A percentile compares a stretch with the other conserved stretches of the same genome.
Evolutionary conservation across 2,888 invertebrate genomes (phyloP).

Genomic region (Scaptomyza tumidula): DNA sequence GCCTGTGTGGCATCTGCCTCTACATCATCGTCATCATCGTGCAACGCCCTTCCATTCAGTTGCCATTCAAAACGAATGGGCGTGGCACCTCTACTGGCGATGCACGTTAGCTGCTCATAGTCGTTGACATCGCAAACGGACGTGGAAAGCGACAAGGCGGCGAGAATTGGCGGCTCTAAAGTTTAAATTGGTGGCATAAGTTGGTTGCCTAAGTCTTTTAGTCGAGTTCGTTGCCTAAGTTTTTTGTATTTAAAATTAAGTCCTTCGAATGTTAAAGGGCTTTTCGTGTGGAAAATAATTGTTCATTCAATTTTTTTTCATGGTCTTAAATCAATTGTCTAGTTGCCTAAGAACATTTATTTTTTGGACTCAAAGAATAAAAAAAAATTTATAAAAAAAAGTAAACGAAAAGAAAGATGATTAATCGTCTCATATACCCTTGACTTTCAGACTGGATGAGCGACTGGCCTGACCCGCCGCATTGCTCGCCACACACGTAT

Average conservation of each 20-base stretch:
- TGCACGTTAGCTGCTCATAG: conserved; percentile 92
- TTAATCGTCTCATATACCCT: conserved; percentile 84
- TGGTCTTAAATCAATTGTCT: too few species aligned
- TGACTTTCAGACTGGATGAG: conserved; percentile 86
- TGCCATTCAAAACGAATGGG: conserved; percentile 88
- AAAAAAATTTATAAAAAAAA: conserved; percentile 14
- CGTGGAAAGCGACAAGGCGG: conserved; percentile 80
- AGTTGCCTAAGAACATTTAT: conserved; percentile 22
- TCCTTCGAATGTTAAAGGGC: too few species aligned
- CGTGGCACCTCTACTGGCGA: conserved; percentile 90
- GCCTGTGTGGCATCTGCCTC: conserved; percentile 72
- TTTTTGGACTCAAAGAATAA: conserved; percentile 12
- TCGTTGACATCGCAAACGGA: conserved; percentile 86
- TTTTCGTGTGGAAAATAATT: too few species aligned
- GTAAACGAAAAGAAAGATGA: background rate
- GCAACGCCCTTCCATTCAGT: conserved; percentile 65
- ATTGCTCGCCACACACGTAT: conserved; percentile 87
- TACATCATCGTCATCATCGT: conserved; percentile 60
- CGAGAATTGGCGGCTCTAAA: conserved; percentile 80
- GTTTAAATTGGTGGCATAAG: conserved; percentile 15
- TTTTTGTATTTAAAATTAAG: conserved; percentile 29
- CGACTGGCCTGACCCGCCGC: conserved; percentile 86
- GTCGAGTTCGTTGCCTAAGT: conserved; percentile 32
- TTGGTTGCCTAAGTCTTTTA: conserved; percentile 28
- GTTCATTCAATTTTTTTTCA: too few species aligned